Conservation (phyloP, 2,113 vertebrate genomes). For the Asarcornis scutulata region DNA sequence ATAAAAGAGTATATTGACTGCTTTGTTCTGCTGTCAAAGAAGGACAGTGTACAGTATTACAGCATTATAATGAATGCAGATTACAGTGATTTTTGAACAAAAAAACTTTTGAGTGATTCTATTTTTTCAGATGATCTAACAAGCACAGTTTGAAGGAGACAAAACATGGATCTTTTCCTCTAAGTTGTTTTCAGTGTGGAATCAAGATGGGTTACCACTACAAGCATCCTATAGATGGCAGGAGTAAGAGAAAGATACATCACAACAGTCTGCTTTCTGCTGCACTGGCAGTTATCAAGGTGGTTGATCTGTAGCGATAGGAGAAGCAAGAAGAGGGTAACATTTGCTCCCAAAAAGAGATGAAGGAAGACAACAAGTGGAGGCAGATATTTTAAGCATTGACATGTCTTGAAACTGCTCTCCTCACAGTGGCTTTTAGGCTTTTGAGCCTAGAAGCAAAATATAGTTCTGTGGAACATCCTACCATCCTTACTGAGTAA, state of each 20-base stretch:
- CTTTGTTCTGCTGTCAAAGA: neutral
- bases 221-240: neutral
- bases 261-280: neutral
- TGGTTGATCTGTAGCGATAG: neutral
- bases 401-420: neutral
- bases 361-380: neutral
- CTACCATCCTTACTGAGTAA: neutral
- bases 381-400: neutral
- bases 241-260: neutral
- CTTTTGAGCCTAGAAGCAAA: neutral
- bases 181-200: constrained; percentile 2
- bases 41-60: neutral
- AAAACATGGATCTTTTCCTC: constrained; percentile 23
- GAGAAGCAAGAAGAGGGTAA: neutral
- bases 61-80: constrained; percentile 22
- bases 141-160: constrained; percentile 5
- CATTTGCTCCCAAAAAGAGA: neutral
- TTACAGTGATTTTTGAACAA: constrained; percentile 35
- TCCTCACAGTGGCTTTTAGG: neutral
- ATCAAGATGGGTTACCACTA: neutral
- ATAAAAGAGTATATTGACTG: neutral
- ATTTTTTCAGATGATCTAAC: constrained; percentile 35
- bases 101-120: constrained; percentile 13
- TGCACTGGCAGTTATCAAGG: neutral
- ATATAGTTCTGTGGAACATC: neutral